A percentile compares a stretch with the other conserved stretches of the same genome.
Evolutionary conservation across 2,797 vertebrate species (phyloP).

Genomic region (Xenentodon cancila): DNA sequence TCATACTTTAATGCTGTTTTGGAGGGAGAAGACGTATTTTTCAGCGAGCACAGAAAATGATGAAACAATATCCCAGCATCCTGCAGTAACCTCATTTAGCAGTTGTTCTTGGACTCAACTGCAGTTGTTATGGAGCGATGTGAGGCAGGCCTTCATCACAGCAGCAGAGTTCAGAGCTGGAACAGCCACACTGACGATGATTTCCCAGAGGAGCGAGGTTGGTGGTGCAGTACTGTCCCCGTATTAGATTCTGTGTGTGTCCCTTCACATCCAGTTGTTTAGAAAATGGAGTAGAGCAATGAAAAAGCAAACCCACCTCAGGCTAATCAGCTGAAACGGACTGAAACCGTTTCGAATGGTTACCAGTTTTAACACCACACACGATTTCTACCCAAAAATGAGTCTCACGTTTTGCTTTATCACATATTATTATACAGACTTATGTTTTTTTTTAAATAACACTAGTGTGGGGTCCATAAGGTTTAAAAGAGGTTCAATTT

Average conservation of each 20-base stretch:
- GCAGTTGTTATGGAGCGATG: conserved; percentile 15
- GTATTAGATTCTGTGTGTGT: conserved; percentile 25
- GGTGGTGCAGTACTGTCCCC: conserved; percentile 26
- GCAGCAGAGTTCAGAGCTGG: conserved; percentile 33
- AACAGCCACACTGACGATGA: conserved; percentile 41
- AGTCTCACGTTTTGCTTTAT: neutral
- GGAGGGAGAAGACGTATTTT: conserved; percentile 29
- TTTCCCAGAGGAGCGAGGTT: conserved; percentile 43
- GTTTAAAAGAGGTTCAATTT: conserved; percentile 5
- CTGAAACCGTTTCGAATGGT: too few relatives aligned
- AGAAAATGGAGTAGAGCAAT: conserved; percentile 21
- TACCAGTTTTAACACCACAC: neutral
- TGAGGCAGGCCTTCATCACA: conserved; percentile 18
- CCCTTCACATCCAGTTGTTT: conserved; percentile 15
- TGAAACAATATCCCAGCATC: conserved; percentile 44
- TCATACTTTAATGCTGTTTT: conserved; percentile 17
- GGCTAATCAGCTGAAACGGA: neutral
- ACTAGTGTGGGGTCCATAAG: neutral
- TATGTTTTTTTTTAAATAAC: too few relatives aligned
- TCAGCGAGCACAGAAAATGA: conserved; percentile 22
- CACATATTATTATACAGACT: neutral
- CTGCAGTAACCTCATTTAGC: conserved; percentile 41
- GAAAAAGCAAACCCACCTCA: conserved; percentile 1
- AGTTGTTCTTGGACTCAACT: conserved; percentile 14
- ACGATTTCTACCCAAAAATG: neutral